These are phyloP conservation scores for Lacerta viridis DNA, from an alignment of 2,797 vertebrate genomes.

Conservation along the genomic window DNA sequence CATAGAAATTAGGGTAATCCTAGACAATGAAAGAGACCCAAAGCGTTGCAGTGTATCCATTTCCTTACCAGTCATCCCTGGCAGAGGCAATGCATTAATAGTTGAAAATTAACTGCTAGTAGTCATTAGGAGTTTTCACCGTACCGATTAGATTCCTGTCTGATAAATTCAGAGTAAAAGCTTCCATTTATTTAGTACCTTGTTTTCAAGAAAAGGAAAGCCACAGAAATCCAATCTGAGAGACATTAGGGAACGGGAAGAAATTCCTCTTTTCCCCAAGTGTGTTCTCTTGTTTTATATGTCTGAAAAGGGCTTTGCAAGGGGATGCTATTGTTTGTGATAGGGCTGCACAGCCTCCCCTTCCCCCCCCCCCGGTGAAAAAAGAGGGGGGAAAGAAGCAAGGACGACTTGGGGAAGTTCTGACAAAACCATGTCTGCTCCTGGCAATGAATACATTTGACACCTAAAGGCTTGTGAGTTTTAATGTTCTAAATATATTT, in stretches of 20 bases:
- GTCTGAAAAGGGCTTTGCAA: conserved; percentile 74
- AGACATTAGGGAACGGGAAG: conserved; percentile 78
- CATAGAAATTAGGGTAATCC: conserved; percentile 68
- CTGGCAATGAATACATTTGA: conserved; percentile 49
- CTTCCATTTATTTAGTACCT: conserved; percentile 72
- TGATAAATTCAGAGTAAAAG: conserved; percentile 72
- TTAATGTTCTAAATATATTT: conserved; percentile 44
- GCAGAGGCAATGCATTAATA: conserved; percentile 62
- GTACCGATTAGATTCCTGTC: conserved; percentile 72
- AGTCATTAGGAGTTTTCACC: conserved; percentile 66
- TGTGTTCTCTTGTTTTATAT: conserved; percentile 84
- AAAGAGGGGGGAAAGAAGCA: conserved; percentile 2
- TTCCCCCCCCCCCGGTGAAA: conserved; percentile 44
- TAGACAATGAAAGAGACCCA: neutral
- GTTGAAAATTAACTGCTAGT: conserved; percentile 63
- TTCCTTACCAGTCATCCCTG: conserved; percentile 18
- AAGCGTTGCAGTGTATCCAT: conserved; percentile 29
- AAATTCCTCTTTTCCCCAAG: conserved; percentile 79
- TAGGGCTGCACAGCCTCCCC: conserved; percentile 65
- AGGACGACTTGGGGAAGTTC: conserved; percentile 27
- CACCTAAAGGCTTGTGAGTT: conserved; percentile 26
- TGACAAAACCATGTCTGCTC: conserved; percentile 11
- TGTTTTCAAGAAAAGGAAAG: conserved; percentile 76
- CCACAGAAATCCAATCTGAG: conserved; percentile 81
- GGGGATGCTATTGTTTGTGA: conserved; percentile 66